phyloP scores from a whole-genome alignment of 1,140 invertebrate species.

The Thrips palmi region DNA sequence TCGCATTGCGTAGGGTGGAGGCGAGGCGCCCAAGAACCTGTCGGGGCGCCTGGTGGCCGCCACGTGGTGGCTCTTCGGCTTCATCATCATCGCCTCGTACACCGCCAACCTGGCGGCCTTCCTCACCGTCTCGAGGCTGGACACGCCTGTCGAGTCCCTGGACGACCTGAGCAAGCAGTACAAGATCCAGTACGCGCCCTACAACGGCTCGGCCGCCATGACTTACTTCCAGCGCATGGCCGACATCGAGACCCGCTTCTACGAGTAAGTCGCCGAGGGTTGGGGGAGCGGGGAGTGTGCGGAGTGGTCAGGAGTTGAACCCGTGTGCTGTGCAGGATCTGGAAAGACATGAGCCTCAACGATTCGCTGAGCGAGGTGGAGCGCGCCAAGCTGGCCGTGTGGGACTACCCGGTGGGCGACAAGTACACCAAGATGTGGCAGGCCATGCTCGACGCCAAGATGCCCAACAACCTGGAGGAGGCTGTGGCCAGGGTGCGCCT shows the following conservation, averaged over 20 bases:
- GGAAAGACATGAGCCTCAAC: slow-evolving; percentile 94
- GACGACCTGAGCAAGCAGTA: slow-evolving; percentile 90
- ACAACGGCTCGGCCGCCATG: slow-evolving; percentile 67
- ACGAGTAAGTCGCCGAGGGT: slow-evolving; percentile 54
- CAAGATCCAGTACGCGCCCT: slow-evolving; percentile 84
- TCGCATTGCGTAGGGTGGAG: slow-evolving; percentile 43
- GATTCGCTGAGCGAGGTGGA: slow-evolving; percentile 78
- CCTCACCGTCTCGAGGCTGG: slow-evolving; percentile 78
- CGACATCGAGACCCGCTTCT: slow-evolving; percentile 84
- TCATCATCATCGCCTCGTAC: slow-evolving; percentile 96
- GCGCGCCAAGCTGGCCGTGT: slow-evolving; percentile 83
- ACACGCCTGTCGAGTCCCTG: slow-evolving; percentile 78
- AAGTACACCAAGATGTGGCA: slow-evolving; percentile 98
- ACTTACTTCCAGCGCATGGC: slow-evolving; percentile 93
- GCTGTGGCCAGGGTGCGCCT: slow-evolving; percentile 60
- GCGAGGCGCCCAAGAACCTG: slow-evolving; percentile 89
- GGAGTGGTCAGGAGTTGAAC: no score
- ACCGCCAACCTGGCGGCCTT: slow-evolving; percentile 93
- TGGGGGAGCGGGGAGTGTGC: no score
- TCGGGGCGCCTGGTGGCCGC: slow-evolving; percentile 83
- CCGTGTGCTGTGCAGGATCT: slow-evolving; percentile 47
- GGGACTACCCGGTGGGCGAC: slow-evolving; percentile 97
- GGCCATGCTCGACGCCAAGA: slow-evolving; percentile 77
- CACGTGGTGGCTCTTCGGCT: slow-evolving; percentile 96
- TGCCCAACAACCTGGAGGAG: slow-evolving; percentile 57